Base-by-base conservation (phyloP, 2,113 vertebrate species). In the Phaethon lepturus region DNA sequence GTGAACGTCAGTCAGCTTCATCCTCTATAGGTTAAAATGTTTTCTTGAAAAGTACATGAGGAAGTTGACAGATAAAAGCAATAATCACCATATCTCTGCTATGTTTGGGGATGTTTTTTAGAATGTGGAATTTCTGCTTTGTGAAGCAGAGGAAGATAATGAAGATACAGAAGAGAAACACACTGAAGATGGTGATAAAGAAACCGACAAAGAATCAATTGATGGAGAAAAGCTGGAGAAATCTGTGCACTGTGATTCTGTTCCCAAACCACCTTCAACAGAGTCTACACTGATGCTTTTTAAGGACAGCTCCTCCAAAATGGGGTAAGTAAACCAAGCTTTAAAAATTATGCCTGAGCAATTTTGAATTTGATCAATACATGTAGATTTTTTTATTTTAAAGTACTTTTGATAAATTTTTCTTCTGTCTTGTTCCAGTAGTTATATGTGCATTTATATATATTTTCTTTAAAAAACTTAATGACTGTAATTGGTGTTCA, bases 251-350 rank as follows among this genome's bases (percentile, higher is more conserved):
- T 93, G 96, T 87, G 45, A 98, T 80, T 76, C 97, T 94, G 17
- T 97, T 85, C 74, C 98, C 93, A 88, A 99, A 96, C 95, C 97
- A 25, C 77, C 98, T 17, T 98, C 98, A 68, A 98, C 98, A 7
- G 99, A 99, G 38, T 99, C 99, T 7, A 99, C 99, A 1, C 86
- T 99, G 62, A 98, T 99, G 97, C 98, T 99, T 25, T 99, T 99
- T 78, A 99, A 99, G 42, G 99, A 98, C 96, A 99, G 98, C 78
- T 99, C 98, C 94, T 99, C 99, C 25, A 99, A 99, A 85, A 99
- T 98, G 20, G 98, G 98, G 99, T 99, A 92, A 94, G 92, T 88
- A 53, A 89, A 62, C 14, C 38, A 90, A 88, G 19, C 45, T 50
- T 91, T 90, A 23, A n/a, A 58, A 67, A 13, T 19, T 4, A 4